Conservation (phyloP, 2,113 vertebrate species). For the Gallinago jamesoni region DNA sequence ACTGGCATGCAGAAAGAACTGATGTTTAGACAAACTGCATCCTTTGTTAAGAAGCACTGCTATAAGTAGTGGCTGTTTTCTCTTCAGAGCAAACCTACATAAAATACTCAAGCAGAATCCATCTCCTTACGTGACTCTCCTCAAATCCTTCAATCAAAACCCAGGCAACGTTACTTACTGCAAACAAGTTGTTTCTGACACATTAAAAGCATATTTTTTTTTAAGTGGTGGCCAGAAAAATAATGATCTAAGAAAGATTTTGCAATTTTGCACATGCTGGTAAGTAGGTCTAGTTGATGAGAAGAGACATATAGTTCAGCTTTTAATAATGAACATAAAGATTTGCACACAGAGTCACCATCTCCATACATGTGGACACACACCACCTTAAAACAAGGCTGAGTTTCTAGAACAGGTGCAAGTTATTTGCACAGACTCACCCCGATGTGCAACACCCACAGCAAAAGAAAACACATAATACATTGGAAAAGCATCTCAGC, state of each 20-base stretch:
- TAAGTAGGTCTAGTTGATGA: not conserved
- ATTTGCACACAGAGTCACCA: not conserved
- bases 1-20: not conserved
- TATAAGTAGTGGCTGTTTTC: not conserved
- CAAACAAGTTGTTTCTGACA: not conserved
- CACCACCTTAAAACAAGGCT: not conserved
- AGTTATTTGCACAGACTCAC: not conserved
- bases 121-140: not conserved
- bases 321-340: not conserved
- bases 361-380: fast-evolving
- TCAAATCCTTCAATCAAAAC: not conserved
- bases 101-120: not conserved
- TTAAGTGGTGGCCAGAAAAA: not conserved
- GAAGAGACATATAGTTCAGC: not conserved
- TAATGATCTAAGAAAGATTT: not conserved
- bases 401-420: not conserved
- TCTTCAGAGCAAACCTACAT: not conserved
- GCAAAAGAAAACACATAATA: fast-evolving
- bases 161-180: not conserved
- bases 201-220: not conserved
- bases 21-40: not conserved
- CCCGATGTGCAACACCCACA: fast-evolving
- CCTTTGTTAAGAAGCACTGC: not conserved
- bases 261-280: too few species aligned
- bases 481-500: not conserved